These are phyloP conservation scores for Noturus placidus DNA, from an alignment of 2,113 vertebrate genomes.

Conservation along the genomic window DNA sequence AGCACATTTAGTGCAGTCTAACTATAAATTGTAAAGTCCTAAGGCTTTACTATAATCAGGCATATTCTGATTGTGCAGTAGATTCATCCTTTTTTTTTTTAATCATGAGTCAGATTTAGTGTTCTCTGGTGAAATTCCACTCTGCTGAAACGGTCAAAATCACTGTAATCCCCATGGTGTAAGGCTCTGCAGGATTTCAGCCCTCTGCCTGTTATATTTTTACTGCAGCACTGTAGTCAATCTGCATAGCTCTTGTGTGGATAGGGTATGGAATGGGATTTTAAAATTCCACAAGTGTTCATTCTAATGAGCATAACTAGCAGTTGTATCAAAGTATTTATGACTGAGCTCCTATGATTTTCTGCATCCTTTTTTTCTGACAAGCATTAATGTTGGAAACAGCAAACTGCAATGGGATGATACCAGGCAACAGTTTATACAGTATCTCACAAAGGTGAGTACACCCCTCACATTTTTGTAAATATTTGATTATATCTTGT, in stretches of 20 bases:
- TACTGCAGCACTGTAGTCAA: slow-evolving; percentile 5
- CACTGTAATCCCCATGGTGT: slow-evolving; percentile 18
- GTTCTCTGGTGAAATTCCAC: slow-evolving; percentile 11
- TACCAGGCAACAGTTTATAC: not conserved
- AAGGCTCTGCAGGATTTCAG: slow-evolving; percentile 24
- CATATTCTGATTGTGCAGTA: not conserved
- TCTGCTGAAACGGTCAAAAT: slow-evolving; percentile 31
- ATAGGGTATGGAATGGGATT: not conserved
- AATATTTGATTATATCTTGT: too few species aligned
- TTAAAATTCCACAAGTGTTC: slow-evolving; percentile 1
- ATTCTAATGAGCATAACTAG: slow-evolving; percentile 3
- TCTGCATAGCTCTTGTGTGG: not conserved
- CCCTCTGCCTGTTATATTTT: slow-evolving; percentile 1
- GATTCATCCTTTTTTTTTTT: not conserved
- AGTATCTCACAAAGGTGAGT: too few species aligned
- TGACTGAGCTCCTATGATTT: not conserved
- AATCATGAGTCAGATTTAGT: slow-evolving; percentile 1
- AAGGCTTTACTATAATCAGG: not conserved
- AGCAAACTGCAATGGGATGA: not conserved
- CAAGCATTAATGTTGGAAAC: not conserved
- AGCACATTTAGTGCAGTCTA: not conserved
- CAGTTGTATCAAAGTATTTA: slow-evolving; percentile 2
- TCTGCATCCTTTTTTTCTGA: not conserved
- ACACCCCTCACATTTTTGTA: too few species aligned
- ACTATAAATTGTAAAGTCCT: not conserved